These are phyloP conservation scores for Amazona vittata DNA, from an alignment of 2,113 vertebrate species.

Conservation along the genomic window DNA sequence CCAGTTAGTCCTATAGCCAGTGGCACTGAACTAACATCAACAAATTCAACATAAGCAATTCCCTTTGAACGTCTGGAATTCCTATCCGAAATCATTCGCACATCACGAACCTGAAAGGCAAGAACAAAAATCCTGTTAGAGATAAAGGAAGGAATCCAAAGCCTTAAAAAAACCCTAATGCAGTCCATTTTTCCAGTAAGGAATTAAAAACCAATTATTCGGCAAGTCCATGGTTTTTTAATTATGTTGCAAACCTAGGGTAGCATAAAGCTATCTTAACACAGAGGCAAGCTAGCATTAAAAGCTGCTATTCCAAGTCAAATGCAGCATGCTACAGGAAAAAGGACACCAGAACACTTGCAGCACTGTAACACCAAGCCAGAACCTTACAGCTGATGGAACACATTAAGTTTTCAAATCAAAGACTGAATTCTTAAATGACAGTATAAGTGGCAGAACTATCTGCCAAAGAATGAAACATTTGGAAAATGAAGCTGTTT, in stretches of 20 bases:
- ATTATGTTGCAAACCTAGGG: background rate
- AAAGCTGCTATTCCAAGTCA: background rate
- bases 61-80: slow-evolving; percentile 97
- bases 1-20: slow-evolving; percentile 95
- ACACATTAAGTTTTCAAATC: background rate
- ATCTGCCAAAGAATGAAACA: background rate
- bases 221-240: background rate
- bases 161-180: background rate
- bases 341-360: background rate
- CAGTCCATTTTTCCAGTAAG: background rate
- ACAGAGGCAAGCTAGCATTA: background rate
- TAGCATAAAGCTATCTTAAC: background rate
- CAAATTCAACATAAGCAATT: slow-evolving; percentile 97
- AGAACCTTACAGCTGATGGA: background rate
- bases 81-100: slow-evolving; percentile 96
- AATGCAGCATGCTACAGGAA: background rate
- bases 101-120: slow-evolving; percentile 88
- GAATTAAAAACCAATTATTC: background rate
- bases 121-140: background rate
- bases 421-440: background rate
- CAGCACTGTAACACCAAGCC: background rate
- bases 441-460: background rate
- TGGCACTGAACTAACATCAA: slow-evolving; percentile 94
- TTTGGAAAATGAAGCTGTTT: background rate
- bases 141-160: background rate